Percentiles rank a stretch among this genome's conserved stretches.
Conservation (phyloP, 2,888 invertebrate genomes). For the Drosophila anomelani region DNA sequence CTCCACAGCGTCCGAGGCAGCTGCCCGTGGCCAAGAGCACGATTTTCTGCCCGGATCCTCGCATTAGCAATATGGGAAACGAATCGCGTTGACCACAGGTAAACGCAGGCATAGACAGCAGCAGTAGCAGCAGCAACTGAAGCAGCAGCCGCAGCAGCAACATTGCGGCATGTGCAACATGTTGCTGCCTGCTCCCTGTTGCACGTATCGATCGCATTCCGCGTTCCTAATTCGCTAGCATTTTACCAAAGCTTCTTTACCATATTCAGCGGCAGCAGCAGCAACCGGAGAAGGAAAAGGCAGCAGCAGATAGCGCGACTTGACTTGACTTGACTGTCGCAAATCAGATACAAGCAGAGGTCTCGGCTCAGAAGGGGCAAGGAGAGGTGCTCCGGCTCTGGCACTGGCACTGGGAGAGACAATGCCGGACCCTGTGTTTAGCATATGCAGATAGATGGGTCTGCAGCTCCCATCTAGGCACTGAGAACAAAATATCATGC, state of each 20-base stretch:
- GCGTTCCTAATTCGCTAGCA: slow-evolving; percentile 80
- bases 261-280: slow-evolving; percentile 72
- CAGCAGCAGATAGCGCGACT: slow-evolving; percentile 41
- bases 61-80: slow-evolving; percentile 81
- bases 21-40: slow-evolving; percentile 54
- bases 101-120: slow-evolving; percentile 15
- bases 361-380: not conserved
- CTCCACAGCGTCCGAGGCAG: slow-evolving; percentile 18
- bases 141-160: slow-evolving; percentile 40
- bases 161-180: slow-evolving; percentile 79
- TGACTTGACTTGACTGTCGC: slow-evolving; percentile 71
- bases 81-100: slow-evolving; percentile 71
- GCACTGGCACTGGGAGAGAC: slow-evolving; percentile 3
- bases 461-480: slow-evolving; percentile 20
- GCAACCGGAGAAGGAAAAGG: slow-evolving; percentile 17
- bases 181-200: slow-evolving; percentile 65
- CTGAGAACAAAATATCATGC: slow-evolving; percentile 11
- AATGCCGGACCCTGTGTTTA: slow-evolving; percentile 59
- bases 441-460: slow-evolving; percentile 73
- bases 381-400: not conserved
- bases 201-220: slow-evolving; percentile 82
- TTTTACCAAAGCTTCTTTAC: slow-evolving; percentile 70
- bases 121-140: slow-evolving; percentile 12
- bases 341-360: slow-evolving; percentile 72
- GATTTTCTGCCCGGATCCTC: slow-evolving; percentile 47